Conservation (phyloP, 2,113 vertebrate species). For the Turdus rufiventris region DNA sequence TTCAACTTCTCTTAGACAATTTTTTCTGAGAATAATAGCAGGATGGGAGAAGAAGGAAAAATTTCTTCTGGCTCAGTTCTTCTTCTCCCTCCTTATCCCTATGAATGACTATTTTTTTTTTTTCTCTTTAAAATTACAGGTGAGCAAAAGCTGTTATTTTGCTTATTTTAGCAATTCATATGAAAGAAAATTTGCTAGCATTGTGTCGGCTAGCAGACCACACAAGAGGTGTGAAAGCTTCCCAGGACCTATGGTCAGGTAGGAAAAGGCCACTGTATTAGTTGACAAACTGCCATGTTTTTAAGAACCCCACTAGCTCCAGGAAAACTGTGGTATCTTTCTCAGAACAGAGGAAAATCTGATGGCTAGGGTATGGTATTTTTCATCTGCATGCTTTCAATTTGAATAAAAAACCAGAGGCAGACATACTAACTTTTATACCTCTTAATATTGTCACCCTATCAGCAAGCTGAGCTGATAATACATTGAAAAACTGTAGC, state of each 20-base stretch:
- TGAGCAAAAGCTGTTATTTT: not conserved
- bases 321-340: not conserved
- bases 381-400: not conserved
- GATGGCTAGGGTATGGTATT: not conserved
- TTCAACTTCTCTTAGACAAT: not conserved
- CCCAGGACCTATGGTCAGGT: not conserved
- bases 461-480: conserved; percentile 42
- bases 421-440: conserved; percentile 10
- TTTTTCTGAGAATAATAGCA: not conserved
- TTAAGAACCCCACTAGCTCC: not conserved
- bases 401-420: conserved; percentile 47
- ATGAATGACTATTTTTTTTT: not conserved
- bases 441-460: conserved; percentile 6
- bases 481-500: not conserved
- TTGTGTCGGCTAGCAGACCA: not conserved
- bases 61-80: not conserved
- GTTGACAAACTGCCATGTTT: not conserved
- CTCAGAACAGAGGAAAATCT: conserved; percentile 7
- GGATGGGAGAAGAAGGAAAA: rapidly evolving
- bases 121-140: not conserved
- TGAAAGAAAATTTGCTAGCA: not conserved
- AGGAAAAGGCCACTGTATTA: not conserved
- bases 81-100: not conserved
- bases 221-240: not conserved
- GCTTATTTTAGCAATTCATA: not conserved